A percentile compares a stretch with the other conserved stretches of the same genome.
Conservation (phyloP, 2,888 invertebrate genomes). For the Odiellus spinosus region DNA sequence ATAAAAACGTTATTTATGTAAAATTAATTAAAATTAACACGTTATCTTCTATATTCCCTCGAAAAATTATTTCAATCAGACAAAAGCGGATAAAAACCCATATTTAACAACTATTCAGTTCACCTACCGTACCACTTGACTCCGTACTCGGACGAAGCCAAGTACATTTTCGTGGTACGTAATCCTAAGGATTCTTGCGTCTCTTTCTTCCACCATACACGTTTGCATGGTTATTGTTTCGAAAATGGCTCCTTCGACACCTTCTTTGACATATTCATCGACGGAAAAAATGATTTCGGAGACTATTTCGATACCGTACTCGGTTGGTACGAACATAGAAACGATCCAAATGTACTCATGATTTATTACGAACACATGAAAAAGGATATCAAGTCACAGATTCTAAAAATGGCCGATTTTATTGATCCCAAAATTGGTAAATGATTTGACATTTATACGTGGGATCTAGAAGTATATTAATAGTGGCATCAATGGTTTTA, state of each 20-base stretch:
- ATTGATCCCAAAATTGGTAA: slow-evolving; percentile 9
- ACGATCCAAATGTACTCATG: slow-evolving; percentile 26
- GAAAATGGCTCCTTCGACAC: slow-evolving; percentile 23
- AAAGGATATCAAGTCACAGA: slow-evolving; percentile 10
- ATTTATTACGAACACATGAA: slow-evolving; percentile 32
- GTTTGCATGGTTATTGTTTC: slow-evolving; percentile 3
- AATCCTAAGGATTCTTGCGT: slow-evolving; percentile 34
- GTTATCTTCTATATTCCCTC: too few species aligned
- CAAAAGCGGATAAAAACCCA: too few species aligned
- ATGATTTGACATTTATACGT: too few species aligned
- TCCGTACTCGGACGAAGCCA: slow-evolving; percentile 11
- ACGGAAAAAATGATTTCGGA: slow-evolving; percentile 24
- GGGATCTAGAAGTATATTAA: too few species aligned
- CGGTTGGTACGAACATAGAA: slow-evolving; percentile 10
- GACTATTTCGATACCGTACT: slow-evolving; percentile 15
- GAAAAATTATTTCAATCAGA: too few species aligned
- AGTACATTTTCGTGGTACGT: slow-evolving; percentile 30
- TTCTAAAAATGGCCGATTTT: slow-evolving; percentile 18
- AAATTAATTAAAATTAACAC: too few species aligned
- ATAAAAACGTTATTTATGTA: too few species aligned
- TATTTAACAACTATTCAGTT: too few species aligned
- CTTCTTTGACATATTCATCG: slow-evolving; percentile 28
- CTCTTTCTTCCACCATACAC: slow-evolving; percentile 29
- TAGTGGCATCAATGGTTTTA: too few species aligned
- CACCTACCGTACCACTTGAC: slow-evolving; percentile 23